Base-by-base conservation (phyloP, 2,113 vertebrate genomes). In the Scartelaos histophorus region DNA sequence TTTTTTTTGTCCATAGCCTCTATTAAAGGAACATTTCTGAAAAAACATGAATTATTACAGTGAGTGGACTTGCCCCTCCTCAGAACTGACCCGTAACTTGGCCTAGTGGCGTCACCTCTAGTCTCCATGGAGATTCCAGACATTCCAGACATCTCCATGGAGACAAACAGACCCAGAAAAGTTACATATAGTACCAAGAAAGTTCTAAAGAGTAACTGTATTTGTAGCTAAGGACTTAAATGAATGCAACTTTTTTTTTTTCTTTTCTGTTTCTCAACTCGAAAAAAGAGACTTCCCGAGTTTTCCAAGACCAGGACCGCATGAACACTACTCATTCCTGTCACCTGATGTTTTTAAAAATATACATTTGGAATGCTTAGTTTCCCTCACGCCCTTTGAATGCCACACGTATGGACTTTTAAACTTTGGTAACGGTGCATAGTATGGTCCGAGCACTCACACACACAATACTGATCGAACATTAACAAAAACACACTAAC, bases 321-420 rank as follows among this genome's bases (percentile, higher is more conserved):
- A 19, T 19, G 25, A 61, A 61, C 58, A 61, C 25, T 17, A 34
- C 24, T 61, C 38, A 25, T 25, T 54, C 16, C 49, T 72, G 38
- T 81, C 75, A 80, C 73, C 68, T 83, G 76, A 83, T 71, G 73
- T 29, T 35, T 19, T 21, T 61, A 69, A 67, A 78, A 76, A 83
- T 70, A 76, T 70, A 79, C 61, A 75, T 88, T 74, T 83, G 87
- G 88, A 91, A 91, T 86, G 87, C 79, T 76, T 79, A 62, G 51
- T 82, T 81, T 92, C 90, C 91, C 90, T 93, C 89, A 83, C 88
- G 87, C 87, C 79, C 86, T 88, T 53, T 80, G 77, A 67, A 62
- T 60, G 62, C 78, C 77, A 70, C 67, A 56, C 51, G 17, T 56
- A 22, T 67, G 76, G 74, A 83, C 70, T 76, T 80, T 64, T 80